Percentiles rank a stretch among this genome's conserved stretches.
Conservation (phyloP, 2,797 vertebrate genomes). For the Vireo griseus region DNA sequence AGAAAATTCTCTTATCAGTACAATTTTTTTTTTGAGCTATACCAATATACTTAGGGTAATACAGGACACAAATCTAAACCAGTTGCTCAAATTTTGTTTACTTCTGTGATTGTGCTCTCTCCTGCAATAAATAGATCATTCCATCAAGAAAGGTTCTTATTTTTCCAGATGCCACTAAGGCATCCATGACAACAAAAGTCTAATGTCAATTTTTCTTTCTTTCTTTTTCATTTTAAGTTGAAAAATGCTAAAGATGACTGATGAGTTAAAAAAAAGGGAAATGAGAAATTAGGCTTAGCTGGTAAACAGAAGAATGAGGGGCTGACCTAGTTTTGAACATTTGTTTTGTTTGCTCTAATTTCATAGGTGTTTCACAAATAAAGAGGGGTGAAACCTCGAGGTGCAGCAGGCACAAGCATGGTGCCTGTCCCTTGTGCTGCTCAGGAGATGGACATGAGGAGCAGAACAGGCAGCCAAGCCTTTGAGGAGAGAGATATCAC, state of each 20-base stretch:
- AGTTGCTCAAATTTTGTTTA: background rate
- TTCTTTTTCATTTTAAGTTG: background rate
- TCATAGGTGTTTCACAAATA: background rate
- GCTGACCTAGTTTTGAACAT: background rate
- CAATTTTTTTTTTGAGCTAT: background rate
- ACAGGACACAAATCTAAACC: background rate
- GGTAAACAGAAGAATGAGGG: background rate
- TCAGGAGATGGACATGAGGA: background rate
- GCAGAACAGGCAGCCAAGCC: background rate
- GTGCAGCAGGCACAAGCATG: rapidly evolving
- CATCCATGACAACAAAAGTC: background rate
- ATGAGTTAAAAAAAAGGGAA: background rate
- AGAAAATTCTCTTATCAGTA: background rate
- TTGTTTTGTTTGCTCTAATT: background rate
- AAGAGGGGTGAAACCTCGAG: background rate
- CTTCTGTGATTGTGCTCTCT: background rate
- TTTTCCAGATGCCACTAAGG: background rate
- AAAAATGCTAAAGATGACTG: background rate
- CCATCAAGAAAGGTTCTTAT: background rate
- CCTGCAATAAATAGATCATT: background rate
- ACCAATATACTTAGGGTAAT: background rate
- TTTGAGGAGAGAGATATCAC: background rate
- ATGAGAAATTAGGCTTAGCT: background rate
- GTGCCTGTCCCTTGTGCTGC: background rate
- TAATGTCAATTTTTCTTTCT: background rate